These are phyloP conservation scores for Hydropotes inermis DNA, from an alignment of 2,113 vertebrate species.

Conservation along the genomic window DNA sequence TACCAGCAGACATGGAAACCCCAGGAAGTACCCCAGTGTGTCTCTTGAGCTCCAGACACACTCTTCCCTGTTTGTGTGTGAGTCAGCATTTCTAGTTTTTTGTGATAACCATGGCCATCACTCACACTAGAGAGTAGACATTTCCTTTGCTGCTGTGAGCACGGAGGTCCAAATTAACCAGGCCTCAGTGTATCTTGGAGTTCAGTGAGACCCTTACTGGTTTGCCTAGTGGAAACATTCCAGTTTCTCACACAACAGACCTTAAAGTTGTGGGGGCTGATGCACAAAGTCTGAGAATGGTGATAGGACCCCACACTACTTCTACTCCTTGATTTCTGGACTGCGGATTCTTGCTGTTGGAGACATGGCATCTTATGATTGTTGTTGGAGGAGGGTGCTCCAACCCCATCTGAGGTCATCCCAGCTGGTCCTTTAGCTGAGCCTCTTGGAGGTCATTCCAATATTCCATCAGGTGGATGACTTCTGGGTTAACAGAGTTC, in stretches of 20 bases:
- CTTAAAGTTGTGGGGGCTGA: background rate
- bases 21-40: background rate
- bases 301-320: background rate
- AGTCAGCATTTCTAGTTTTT: background rate
- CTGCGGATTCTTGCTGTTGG: background rate
- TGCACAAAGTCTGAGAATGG: background rate
- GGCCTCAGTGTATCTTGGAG: background rate
- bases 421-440: background rate
- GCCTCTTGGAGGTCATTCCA: background rate
- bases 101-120: background rate
- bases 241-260: background rate
- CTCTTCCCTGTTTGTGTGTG: too few relatives aligned
- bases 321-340: background rate
- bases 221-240: background rate
- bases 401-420: background rate
- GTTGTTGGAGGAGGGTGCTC: background rate
- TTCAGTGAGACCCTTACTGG: background rate
- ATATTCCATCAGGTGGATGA: background rate
- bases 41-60: background rate
- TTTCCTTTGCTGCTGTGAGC: background rate
- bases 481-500: background rate
- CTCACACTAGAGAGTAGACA: background rate
- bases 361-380: background rate
- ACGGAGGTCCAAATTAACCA: background rate
- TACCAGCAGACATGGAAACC: background rate